Evolutionary conservation across 2,797 vertebrate species (phyloP), one percentile per base, ranked within the genome.

Genomic region (Masticophis lateralis): DNA sequence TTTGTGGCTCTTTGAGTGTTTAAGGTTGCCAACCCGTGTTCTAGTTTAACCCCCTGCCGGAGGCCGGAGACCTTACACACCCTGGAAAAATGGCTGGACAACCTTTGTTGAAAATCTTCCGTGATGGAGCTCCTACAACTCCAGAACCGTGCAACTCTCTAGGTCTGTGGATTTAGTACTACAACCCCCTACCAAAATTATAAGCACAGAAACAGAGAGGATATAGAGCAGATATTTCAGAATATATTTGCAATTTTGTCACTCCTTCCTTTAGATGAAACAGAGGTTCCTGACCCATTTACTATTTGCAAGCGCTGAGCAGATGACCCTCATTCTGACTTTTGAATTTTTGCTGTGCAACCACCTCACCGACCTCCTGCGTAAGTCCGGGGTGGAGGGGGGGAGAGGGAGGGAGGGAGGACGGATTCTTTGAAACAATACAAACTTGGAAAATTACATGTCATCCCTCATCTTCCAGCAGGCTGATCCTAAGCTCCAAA

Each of bases 271-370:
- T 37, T 2, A 43, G 13, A 47, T 57, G 63, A 53, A 89, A 51
- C 56, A 63, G 91, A 66, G 89, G 89, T 91, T 92, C 93, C 91
- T 37, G 66, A 86, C 59, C 55, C 93, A 89, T 86, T 91, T 61
- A 89, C 32, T 83, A 66, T 92, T 63, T 28, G 4, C 89, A 92
- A 74, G 86, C 88, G 86, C 47, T 27, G 86, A 88, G 89, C 69
- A 57, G 92, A 86, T 57, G 51, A 92, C 83, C 28, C 89, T 66
- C 66, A 51, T 32, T 32, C 57, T 83, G 25, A 11, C n/a, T 63
- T 16, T 57, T 63, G 57, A 63, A n/a, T 63, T 94, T 88, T 87
- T 43, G n/a, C 27, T 57, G 12, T 55, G n/a, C 43, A 79, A 83
- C 87, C 55, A 59, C 6, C 51, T 8, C 53, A 5, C 20, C 51